Evolutionary conservation across 2,888 invertebrate species (phyloP).

Genomic region (Trachelus stipa): DNA sequence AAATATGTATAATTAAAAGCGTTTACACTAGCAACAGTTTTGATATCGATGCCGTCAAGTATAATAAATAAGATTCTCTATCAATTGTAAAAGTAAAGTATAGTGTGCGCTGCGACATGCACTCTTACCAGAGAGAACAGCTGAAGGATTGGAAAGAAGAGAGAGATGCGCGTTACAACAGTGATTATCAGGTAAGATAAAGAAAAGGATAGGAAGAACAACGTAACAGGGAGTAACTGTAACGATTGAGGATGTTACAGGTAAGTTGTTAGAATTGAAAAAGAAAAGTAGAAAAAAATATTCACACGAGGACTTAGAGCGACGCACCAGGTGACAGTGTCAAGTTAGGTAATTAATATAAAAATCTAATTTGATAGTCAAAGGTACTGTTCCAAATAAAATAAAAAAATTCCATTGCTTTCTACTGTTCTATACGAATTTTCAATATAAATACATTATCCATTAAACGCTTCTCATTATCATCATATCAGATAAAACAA

Average conservation of each 20-base stretch:
- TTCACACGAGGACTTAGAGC: background rate
- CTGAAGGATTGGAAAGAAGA: slow-evolving; percentile 45
- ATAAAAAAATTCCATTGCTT: background rate
- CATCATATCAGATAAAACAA: background rate
- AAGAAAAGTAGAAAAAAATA: background rate
- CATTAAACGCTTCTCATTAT: background rate
- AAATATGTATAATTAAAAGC: background rate
- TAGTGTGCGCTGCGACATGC: slow-evolving; percentile 34
- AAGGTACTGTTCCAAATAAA: background rate
- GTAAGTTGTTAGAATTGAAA: background rate
- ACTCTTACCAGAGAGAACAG: slow-evolving; percentile 48
- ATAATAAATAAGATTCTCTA: background rate
- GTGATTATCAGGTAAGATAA: slow-evolving; percentile 2
- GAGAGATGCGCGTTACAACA: slow-evolving; percentile 36
- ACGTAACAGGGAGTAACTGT: background rate
- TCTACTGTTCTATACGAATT: background rate
- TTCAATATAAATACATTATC: background rate
- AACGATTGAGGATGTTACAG: background rate
- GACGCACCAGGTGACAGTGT: background rate
- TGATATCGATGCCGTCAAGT: background rate
- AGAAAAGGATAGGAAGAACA: background rate
- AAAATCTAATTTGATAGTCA: background rate
- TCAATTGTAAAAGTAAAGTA: background rate
- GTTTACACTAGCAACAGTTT: background rate
- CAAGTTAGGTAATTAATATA: background rate